Conservation (phyloP, 2,888 invertebrate genomes). For the Nymphalis c-album region DNA sequence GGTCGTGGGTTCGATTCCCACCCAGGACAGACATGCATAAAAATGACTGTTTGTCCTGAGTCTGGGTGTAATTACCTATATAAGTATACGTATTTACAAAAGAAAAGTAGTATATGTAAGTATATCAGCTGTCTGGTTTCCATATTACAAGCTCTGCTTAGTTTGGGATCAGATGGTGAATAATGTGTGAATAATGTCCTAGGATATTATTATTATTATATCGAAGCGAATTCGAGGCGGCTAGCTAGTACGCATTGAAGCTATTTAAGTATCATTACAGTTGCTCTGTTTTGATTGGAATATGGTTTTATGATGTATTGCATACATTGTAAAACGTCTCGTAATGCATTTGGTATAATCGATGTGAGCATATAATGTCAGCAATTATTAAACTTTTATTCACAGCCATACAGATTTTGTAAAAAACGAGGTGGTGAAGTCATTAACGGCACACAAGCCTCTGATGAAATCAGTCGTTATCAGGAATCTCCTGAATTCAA, state of each 20-base stretch:
- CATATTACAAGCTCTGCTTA: too few relatives aligned
- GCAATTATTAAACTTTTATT: too few relatives aligned
- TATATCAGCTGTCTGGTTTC: too few relatives aligned
- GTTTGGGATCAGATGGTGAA: too few relatives aligned
- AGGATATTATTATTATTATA: too few relatives aligned
- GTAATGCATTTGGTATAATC: background rate
- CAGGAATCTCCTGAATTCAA: slow-evolving; percentile 31
- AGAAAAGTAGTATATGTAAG: too few relatives aligned
- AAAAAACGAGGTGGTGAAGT: slow-evolving; percentile 53
- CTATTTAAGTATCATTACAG: background rate
- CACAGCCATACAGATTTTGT: slow-evolving; percentile 58
- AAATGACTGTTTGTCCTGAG: too few relatives aligned
- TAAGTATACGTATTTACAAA: too few relatives aligned
- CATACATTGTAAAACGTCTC: background rate
- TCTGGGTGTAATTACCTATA: too few relatives aligned
- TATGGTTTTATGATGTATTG: background rate
- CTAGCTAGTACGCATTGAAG: background rate
- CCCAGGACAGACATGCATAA: too few relatives aligned
- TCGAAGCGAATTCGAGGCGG: background rate
- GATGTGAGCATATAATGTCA: background rate
- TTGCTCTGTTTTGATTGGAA: background rate
- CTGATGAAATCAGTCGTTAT: slow-evolving; percentile 32
- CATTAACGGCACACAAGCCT: slow-evolving; percentile 37
- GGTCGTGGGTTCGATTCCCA: too few relatives aligned
- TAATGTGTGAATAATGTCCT: too few relatives aligned